Evolutionary conservation across 2,797 vertebrate species (phyloP), one percentile per base, ranked within the genome.

Genomic region (Borostomias antarcticus): DNA sequence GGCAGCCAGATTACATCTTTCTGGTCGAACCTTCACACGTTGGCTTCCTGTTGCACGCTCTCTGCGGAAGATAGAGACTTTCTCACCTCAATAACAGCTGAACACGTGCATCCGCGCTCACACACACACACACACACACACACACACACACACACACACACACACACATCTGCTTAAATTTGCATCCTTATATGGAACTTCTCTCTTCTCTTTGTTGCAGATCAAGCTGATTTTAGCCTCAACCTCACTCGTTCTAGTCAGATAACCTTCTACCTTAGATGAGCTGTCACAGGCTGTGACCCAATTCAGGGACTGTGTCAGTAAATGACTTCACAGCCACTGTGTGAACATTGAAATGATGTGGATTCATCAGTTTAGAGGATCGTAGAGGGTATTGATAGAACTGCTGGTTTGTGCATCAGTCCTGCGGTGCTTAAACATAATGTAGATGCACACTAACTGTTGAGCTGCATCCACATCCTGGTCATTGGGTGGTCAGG

Each of bases 141-240:
- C n/a, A 48, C 4, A 5, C 59, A 65, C 13, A 15, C 13, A 45
- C n/a, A n/a, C 51, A 60, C 77, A 62, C 51, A 77, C 17, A 21
- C 56, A 37, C 13, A 30, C 23, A 15, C 1, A 57, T 65, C 62
- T 5, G 68, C 62, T n/a, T 19, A 2, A 29, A 11, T 19, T 6
- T 21, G 21, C 29, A 67, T 45, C 88, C 82, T 85, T 87, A 83
- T 78, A 85, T 83, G 86, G 89, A 80, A 72, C 73, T 72, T 50
- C 13, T 74, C 3, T 57, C 15, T 56, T 13, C 32, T 81, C 74
- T 78, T 72, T 53, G 30, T 13, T 8, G 70, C 51, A 51, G 19
- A 19, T n/a, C n/a, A n/a, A n/a, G 67, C 53, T 64, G 43, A 1
- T n/a, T 25, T 30, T 29, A 43, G 33, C 56, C 21, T 26, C 50